phyloP scores from a whole-genome alignment of 1,140 invertebrate species.

The Pectinophora gossypiella region DNA sequence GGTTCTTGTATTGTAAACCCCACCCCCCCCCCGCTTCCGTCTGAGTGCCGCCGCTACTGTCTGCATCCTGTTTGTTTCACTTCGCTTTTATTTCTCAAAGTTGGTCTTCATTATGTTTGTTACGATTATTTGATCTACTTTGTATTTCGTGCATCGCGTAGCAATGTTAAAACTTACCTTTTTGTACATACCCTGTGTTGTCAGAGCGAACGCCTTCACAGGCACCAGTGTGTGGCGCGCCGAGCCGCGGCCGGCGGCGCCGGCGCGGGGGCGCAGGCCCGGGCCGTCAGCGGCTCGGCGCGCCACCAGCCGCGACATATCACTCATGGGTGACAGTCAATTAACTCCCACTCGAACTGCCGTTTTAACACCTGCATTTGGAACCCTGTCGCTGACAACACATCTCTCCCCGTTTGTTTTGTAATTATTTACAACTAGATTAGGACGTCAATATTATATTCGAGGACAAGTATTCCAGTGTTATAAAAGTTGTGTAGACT shows the following conservation, averaged over 20 bases:
- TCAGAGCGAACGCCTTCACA: constrained; percentile 34
- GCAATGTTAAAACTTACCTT: constrained; percentile 66
- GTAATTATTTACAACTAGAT: constrained; percentile 55
- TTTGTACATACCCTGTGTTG: constrained; percentile 50
- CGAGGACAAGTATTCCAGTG: constrained; percentile 42
- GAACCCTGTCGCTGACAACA: constrained; percentile 43
- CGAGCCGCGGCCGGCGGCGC: neutral
- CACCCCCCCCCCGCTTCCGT: constrained; percentile 16
- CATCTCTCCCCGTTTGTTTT: constrained; percentile 36
- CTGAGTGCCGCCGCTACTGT: constrained; percentile 20
- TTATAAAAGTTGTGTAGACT: constrained; percentile 61
- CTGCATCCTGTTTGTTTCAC: constrained; percentile 11
- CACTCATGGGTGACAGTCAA: constrained; percentile 64
- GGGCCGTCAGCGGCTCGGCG: neutral
- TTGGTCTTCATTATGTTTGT: constrained; percentile 40
- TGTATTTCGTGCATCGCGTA: constrained; percentile 26
- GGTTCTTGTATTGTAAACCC: constrained; percentile 7
- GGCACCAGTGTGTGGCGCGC: neutral
- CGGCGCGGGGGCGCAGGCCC: neutral
- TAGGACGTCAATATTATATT: constrained; percentile 40
- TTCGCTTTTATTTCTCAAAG: constrained; percentile 58
- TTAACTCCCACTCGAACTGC: constrained; percentile 43
- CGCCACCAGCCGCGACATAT: constrained; percentile 50
- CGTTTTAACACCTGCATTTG: constrained; percentile 22
- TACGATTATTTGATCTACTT: constrained; percentile 12